These are phyloP conservation scores for Atethmia centrago DNA, from an alignment of 2,888 invertebrate species.

Conservation along the genomic window DNA sequence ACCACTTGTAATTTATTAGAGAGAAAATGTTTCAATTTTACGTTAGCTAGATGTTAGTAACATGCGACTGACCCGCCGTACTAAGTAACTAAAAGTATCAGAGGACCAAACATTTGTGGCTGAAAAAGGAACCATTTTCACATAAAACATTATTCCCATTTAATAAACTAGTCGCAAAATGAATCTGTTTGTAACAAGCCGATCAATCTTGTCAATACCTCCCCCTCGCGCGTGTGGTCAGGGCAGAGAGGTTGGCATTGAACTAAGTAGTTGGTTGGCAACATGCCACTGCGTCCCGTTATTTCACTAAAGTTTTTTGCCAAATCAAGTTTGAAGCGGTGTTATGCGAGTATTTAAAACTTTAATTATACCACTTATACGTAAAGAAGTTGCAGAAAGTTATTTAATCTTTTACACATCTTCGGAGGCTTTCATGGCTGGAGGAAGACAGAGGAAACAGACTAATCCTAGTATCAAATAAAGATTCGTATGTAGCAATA, in stretches of 20 bases:
- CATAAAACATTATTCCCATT: background rate
- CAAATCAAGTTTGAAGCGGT: background rate
- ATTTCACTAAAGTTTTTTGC: conserved; percentile 16
- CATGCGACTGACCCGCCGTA: background rate
- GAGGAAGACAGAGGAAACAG: background rate
- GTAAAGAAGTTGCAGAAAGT: background rate
- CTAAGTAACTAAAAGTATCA: background rate
- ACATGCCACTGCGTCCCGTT: background rate
- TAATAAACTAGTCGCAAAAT: background rate
- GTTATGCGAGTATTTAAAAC: background rate
- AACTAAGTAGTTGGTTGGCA: conserved; percentile 14
- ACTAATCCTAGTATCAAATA: background rate
- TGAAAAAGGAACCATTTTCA: background rate
- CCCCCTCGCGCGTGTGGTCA: background rate
- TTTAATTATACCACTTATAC: background rate
- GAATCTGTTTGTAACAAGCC: background rate
- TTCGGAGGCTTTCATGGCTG: too few relatives aligned
- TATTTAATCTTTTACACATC: background rate
- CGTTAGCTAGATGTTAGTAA: background rate
- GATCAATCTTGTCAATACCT: background rate
- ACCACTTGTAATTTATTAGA: conserved; percentile 10
- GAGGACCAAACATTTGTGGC: too few relatives aligned
- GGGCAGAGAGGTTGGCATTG: background rate
- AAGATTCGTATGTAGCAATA: background rate
- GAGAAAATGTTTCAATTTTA: background rate